Evolutionary conservation across 1,140 invertebrate species (phyloP), one percentile per base, ranked within the genome.

Genomic region (Danaus plexippus): DNA sequence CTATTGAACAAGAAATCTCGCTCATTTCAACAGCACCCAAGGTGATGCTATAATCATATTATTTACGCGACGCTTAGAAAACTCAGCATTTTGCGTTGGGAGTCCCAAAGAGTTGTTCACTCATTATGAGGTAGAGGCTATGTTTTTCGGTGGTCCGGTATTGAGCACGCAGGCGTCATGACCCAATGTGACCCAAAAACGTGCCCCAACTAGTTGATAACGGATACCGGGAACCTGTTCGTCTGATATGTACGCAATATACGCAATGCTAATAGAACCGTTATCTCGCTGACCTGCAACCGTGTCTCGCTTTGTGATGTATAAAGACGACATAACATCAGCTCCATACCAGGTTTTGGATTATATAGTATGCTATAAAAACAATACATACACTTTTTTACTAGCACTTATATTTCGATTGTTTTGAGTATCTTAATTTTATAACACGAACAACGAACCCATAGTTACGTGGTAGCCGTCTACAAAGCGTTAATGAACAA

Each of bases 181-280:
- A 86, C 83, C 80, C 68, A 81, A 72, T 63, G 74, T 81, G 83
- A 86, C 83, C 83, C 78, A 86, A 84, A 86, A 86, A 80, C 75
- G 64, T 69, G 71, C 68, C 70, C 64, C 65, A 71, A 68, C 71
- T 63, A 75, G 63, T 75, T 77, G 77, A 78, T 82, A 82, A 79
- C 77, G 77, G 80, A 79, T 76, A 72, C 68, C 51, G 61, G 75
- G 72, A 80, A 83, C 77, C 74, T 77, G 80, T 83, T 74, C 67
- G 62, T 60, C 56, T 69, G 64, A 69, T 64, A 56, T 65, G 52
- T 55, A 71, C 57, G 55, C 67, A 54, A 65, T 66, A 72, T 67
- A 75, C 69, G 67, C 78, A 70, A 46, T 61, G 66, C 56, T 57
- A 66, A 67, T 61, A 66, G 54, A 52, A 73, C 78, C 70, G 73